phyloP scores from a whole-genome alignment of 2,797 vertebrate genomes.

The Bufotes viridis region DNA sequence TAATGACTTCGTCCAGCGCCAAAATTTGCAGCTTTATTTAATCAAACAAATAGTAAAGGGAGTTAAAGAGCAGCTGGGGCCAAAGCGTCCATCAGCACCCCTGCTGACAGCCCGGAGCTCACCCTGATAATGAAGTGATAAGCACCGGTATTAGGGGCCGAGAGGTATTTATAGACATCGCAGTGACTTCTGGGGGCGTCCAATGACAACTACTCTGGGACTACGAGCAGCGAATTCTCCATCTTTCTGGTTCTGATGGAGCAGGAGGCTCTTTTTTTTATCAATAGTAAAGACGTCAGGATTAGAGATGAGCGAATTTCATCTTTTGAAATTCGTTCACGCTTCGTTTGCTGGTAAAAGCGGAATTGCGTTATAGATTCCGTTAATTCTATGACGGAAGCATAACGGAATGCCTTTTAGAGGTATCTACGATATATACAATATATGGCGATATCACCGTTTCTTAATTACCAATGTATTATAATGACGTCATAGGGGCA shows the following conservation, averaged over 20 bases:
- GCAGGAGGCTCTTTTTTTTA: neutral
- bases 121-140: conserved; percentile 66
- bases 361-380: too few species aligned
- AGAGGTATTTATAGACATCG: conserved; percentile 20
- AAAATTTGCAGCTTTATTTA: neutral
- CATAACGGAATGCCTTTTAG: too few species aligned
- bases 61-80: conserved; percentile 18
- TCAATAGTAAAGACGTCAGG: neutral
- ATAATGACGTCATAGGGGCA: too few species aligned
- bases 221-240: neutral
- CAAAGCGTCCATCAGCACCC: conserved; percentile 11
- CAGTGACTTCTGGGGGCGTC: neutral
- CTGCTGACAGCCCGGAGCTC: conserved; percentile 68
- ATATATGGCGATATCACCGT: too few species aligned
- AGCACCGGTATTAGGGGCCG: conserved; percentile 24
- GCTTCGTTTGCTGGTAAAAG: too few species aligned
- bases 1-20: neutral
- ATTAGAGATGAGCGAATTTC: neutral
- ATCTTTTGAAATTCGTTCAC: too few species aligned
- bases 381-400: too few species aligned
- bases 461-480: too few species aligned
- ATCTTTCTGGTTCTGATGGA: neutral
- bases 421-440: too few species aligned
- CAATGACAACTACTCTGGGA: neutral
- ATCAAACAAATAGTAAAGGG: neutral